These are phyloP conservation scores for Camponotus fellah DNA, from an alignment of 2,888 invertebrate genomes.

Conservation along the genomic window DNA sequence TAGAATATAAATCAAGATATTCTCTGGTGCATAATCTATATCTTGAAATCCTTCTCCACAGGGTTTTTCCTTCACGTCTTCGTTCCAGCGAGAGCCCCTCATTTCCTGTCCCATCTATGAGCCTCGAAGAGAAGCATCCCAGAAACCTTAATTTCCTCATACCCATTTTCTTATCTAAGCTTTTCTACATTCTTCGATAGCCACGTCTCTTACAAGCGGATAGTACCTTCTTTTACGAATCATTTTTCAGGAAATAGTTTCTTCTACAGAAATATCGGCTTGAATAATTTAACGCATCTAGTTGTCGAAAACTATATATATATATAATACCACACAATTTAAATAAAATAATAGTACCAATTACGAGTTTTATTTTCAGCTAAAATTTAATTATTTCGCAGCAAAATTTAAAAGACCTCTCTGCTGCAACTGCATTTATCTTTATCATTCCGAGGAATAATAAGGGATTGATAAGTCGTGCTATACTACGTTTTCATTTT, in stretches of 20 bases:
- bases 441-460: conserved; percentile 78
- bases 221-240: background rate
- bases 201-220: background rate
- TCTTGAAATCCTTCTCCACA: conserved; percentile 16
- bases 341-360: background rate
- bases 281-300: background rate
- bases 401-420: background rate
- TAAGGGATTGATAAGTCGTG: conserved; percentile 70
- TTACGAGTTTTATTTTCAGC: background rate
- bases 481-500: conserved; percentile 75
- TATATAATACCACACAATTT: background rate
- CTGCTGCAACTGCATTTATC: conserved; percentile 40
- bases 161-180: conserved; percentile 34
- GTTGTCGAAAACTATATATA: background rate
- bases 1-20: conserved; percentile 15
- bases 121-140: conserved; percentile 19
- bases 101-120: conserved; percentile 49
- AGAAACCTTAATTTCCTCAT: conserved; percentile 51
- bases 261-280: background rate
- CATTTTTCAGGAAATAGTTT: background rate
- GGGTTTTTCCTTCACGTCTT: conserved; percentile 35
- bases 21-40: conserved; percentile 24
- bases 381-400: conserved; percentile 23
- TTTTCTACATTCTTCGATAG: conserved; percentile 32
- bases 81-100: conserved; percentile 8